phyloP scores from a whole-genome alignment of 2,113 vertebrate genomes.

The Erythrolamprus reginae region DNA sequence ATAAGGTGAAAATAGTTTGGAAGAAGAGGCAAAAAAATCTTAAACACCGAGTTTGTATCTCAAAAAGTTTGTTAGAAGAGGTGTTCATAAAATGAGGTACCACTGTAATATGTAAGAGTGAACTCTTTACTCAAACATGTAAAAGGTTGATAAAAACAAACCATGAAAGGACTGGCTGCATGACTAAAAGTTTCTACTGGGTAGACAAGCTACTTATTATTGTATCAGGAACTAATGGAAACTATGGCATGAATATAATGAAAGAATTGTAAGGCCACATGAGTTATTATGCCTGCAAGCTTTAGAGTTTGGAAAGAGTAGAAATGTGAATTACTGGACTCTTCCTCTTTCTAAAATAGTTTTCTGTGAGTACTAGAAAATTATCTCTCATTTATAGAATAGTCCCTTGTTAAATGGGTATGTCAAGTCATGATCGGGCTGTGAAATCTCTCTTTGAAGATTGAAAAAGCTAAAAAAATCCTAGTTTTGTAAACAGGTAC shows the following conservation, averaged over 20 bases:
- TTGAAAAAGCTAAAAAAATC: background rate
- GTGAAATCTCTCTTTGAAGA: background rate
- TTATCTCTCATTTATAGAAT: background rate
- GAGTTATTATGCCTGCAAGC: background rate
- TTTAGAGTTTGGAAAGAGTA: background rate
- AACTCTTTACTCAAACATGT: background rate
- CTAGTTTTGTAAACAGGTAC: background rate
- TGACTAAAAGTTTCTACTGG: background rate
- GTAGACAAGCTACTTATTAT: background rate
- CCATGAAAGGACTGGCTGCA: background rate
- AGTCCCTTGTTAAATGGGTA: background rate
- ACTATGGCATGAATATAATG: background rate
- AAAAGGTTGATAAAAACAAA: background rate
- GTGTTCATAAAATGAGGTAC: too few relatives aligned
- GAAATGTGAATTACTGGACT: background rate
- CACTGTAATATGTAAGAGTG: background rate
- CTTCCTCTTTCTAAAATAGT: background rate
- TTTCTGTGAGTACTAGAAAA: background rate
- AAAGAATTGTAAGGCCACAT: background rate
- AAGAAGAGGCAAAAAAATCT: too few relatives aligned
- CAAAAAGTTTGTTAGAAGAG: too few relatives aligned
- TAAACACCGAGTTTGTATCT: too few relatives aligned
- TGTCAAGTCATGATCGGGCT: background rate
- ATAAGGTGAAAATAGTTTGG: too few relatives aligned
- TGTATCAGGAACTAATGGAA: background rate